Percentiles rank a stretch among this genome's conserved stretches.
Evolutionary conservation across 2,797 vertebrate species (phyloP).

Genomic region (Tapera naevia): DNA sequence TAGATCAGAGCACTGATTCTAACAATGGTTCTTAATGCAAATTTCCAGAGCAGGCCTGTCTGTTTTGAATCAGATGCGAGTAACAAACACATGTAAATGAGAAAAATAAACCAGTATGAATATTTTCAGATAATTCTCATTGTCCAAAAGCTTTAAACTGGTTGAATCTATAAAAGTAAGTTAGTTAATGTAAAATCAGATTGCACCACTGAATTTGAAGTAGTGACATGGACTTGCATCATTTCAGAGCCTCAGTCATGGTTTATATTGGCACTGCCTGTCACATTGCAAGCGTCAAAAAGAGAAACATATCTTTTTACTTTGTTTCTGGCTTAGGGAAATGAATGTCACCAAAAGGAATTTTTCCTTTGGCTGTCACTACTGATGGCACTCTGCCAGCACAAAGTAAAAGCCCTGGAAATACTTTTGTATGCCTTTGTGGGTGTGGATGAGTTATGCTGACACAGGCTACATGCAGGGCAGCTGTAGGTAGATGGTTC

Average conservation of each 20-base stretch:
- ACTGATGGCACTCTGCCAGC: slow-evolving; percentile 21
- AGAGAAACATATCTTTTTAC: not conserved
- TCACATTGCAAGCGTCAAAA: not conserved
- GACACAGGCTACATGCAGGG: not conserved
- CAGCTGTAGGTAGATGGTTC: not conserved
- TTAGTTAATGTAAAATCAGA: not conserved
- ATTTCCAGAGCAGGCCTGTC: not conserved
- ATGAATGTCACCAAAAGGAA: not conserved
- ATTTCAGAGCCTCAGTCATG: not conserved
- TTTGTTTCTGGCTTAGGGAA: slow-evolving; percentile 6
- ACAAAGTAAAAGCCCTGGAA: not conserved
- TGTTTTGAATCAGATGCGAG: not conserved
- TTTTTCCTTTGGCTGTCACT: slow-evolving; percentile 15
- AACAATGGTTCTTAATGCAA: not conserved
- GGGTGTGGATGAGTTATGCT: not conserved
- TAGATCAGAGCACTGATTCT: not conserved
- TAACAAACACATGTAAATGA: not conserved
- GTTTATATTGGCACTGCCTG: not conserved
- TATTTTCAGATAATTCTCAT: not conserved
- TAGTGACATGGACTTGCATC: not conserved
- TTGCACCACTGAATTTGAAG: not conserved
- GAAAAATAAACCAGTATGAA: not conserved
- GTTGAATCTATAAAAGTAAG: not conserved
- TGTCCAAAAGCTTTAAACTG: not conserved
- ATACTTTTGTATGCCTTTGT: not conserved